Base-by-base conservation (phyloP, 2,797 vertebrate genomes). In the Hylomyscus alleni region DNA sequence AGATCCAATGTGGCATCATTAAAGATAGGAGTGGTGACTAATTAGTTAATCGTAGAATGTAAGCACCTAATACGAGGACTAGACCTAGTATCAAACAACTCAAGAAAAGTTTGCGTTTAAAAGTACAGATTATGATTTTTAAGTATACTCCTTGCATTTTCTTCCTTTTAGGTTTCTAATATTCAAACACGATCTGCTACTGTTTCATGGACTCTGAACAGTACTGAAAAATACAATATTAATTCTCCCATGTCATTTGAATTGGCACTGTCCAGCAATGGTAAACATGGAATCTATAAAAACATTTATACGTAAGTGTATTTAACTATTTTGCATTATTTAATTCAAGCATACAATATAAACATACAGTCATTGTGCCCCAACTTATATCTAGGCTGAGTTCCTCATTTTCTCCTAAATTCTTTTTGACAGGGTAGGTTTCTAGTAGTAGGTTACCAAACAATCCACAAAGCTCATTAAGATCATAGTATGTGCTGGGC, bases 281-380 rank as follows among this genome's bases (percentile, higher is more conserved):
- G 98, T 98, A 98, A 98, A 97, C 99, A 98, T 97, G 99, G 98
- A 97, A 98, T 98, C 98, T 99, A 98, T 98, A 99, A 98, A 97
- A 98, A 98, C 50, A 97, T 99, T 94, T 99, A 99, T 97, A 98
- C 97, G 99, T 99, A 98, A 99, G 99, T 98, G 96, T 95, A 98
- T 91, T 94, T 80, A 83, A 86, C 77, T 56, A 93, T 82, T 87
- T 96, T 47, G 60, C 29, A 22, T 80, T 94, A 60, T 87, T 95
- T 34, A 76, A 50, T 93, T 84, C 12, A 62, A 89, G 72, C 58
- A 50, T 67, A 19, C n/a, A 26, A 12, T 65, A 47, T 92, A 82
- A 94, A 77, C 44, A 95, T 56, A 54, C 12, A 65, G 67, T 31
- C 65, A 60, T 60, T 75, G 2, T 84, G 62, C 11, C 62, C 56